Conservation (phyloP, 2,888 invertebrate genomes). For the Acronicta aceris region DNA sequence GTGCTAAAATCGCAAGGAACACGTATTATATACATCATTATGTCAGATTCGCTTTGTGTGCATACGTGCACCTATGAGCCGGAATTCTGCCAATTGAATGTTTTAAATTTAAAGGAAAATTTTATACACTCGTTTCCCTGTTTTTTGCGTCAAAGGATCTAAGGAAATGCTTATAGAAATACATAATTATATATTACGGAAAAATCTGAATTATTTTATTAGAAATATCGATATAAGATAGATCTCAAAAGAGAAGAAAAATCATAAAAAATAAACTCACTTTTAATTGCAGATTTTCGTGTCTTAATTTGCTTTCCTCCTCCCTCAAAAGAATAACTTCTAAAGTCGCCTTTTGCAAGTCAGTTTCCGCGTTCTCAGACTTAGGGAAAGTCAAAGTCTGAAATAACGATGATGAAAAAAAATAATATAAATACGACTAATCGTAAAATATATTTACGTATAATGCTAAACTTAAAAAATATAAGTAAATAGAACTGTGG, state of each 20-base stretch:
- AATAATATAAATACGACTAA: slow-evolving; percentile 35
- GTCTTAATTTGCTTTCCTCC: slow-evolving; percentile 93
- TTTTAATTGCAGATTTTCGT: slow-evolving; percentile 96
- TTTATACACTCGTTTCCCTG: slow-evolving; percentile 6
- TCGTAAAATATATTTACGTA: slow-evolving; percentile 22
- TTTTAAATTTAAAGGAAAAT: slow-evolving; percentile 10
- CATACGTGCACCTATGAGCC: slow-evolving; percentile 10
- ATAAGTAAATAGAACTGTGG: slow-evolving; percentile 39
- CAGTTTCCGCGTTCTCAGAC: slow-evolving; percentile 80
- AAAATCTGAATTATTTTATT: neutral
- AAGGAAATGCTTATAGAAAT: slow-evolving; percentile 11
- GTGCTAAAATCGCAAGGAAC: slow-evolving; percentile 23
- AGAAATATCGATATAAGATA: slow-evolving; percentile 1
- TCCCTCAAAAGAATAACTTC: slow-evolving; percentile 94
- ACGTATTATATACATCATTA: neutral
- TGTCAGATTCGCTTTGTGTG: slow-evolving; percentile 34
- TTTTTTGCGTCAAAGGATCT: slow-evolving; percentile 4
- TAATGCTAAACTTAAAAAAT: slow-evolving; percentile 22
- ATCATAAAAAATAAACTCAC: slow-evolving; percentile 80
- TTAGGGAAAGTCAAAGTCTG: slow-evolving; percentile 78
- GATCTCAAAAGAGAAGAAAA: slow-evolving; percentile 18
- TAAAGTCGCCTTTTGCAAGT: slow-evolving; percentile 91
- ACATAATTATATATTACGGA: slow-evolving; percentile 11
- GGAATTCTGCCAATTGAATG: slow-evolving; percentile 3
- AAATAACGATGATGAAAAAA: slow-evolving; percentile 63